Conservation (phyloP, 2,113 vertebrate genomes). For the Elachura formosa region DNA sequence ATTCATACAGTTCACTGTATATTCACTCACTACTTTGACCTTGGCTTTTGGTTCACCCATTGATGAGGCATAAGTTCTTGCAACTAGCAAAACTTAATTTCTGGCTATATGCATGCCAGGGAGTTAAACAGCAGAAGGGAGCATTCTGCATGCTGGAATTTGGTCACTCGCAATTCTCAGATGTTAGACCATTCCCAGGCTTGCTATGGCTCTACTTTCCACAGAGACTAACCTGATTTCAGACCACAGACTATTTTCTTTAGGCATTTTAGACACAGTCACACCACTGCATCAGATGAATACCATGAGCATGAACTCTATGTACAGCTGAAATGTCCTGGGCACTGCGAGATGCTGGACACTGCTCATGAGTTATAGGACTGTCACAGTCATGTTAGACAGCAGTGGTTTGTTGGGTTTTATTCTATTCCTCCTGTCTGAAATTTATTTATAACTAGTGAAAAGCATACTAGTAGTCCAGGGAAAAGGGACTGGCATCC, state of each 20-base stretch:
- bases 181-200: neutral
- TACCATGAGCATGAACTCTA: neutral
- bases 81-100: neutral
- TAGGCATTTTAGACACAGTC: neutral
- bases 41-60: neutral
- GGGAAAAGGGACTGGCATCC: neutral
- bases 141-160: neutral
- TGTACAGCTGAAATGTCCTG: neutral
- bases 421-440: neutral
- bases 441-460: neutral
- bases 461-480: neutral
- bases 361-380: neutral
- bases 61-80: neutral
- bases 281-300: neutral
- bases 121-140: neutral
- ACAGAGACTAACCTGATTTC: neutral
- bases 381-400: neutral
- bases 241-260: neutral
- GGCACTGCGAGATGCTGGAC: fast-evolving
- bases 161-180: neutral
- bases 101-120: neutral
- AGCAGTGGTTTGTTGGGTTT: fast-evolving
- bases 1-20: neutral
- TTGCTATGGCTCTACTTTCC: neutral
- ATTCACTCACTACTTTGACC: neutral